Evolutionary conservation across 1,140 invertebrate species (phyloP).

Genomic region (Drosophila takahashii): DNA sequence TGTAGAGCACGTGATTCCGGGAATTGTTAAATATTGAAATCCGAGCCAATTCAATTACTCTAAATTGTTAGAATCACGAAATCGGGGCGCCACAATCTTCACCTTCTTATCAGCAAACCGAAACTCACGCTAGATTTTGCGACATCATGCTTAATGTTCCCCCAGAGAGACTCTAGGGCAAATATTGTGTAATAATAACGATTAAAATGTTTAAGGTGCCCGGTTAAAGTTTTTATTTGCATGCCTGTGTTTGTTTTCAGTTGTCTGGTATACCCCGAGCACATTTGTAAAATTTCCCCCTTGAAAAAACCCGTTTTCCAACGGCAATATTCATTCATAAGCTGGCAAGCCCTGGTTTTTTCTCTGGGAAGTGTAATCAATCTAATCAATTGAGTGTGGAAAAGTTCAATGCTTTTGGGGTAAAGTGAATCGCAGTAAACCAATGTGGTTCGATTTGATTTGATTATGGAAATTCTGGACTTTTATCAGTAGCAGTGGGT

Average conservation of each 20-base stretch:
- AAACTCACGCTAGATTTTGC: slow-evolving; percentile 15
- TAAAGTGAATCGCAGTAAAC: slow-evolving; percentile 18
- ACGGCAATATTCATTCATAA: slow-evolving; percentile 33
- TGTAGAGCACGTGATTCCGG: slow-evolving; percentile 11
- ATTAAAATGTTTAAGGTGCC: slow-evolving; percentile 7
- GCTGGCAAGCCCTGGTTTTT: slow-evolving; percentile 7
- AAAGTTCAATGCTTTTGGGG: slow-evolving; percentile 27
- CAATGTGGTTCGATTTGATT: slow-evolving; percentile 16
- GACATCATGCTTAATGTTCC: slow-evolving; percentile 36
- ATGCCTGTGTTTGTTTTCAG: too few relatives aligned
- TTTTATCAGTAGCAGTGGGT: slow-evolving; percentile 13
- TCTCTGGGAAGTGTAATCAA: slow-evolving; percentile 11
- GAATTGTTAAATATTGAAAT: slow-evolving; percentile 21
- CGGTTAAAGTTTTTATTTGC: slow-evolving; percentile 16
- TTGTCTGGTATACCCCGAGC: slow-evolving; percentile 13
- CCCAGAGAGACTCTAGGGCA: slow-evolving; percentile 1
- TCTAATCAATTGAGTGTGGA: slow-evolving; percentile 11
- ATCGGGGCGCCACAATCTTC: slow-evolving; percentile 22
- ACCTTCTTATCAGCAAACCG: slow-evolving; percentile 29
- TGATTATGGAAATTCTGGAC: slow-evolving; percentile 35
- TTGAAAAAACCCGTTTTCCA: slow-evolving; percentile 36
- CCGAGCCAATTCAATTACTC: slow-evolving; percentile 8
- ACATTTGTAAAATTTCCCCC: slow-evolving; percentile 29
- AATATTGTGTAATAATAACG: slow-evolving; percentile 27
- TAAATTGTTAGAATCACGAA: slow-evolving; percentile 4